Percentiles rank a stretch among this genome's conserved stretches.
These are phyloP conservation scores for Beris morrisii DNA, from an alignment of 2,888 invertebrate genomes.

Conservation along the genomic window DNA sequence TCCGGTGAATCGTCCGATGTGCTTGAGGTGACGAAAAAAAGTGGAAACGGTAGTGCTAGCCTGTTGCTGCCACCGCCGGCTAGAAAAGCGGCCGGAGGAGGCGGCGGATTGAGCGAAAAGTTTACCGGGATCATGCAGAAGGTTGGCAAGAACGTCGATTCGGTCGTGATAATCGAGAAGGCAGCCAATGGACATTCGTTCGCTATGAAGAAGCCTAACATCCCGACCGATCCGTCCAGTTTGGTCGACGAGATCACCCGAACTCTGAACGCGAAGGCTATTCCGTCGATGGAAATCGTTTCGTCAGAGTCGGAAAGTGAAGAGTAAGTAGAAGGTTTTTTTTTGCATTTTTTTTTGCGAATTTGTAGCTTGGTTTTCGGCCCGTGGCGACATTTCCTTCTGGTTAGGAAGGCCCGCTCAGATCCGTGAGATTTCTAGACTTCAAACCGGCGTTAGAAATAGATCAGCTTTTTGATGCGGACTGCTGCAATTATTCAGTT, in stretches of 20 bases:
- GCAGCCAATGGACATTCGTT: conserved; percentile 48
- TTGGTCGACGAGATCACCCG: conserved; percentile 59
- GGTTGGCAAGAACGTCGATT: conserved; percentile 46
- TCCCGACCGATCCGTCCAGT: conserved; percentile 57
- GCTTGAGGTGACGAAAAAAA: conserved; percentile 53
- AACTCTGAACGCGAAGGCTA: conserved; percentile 53
- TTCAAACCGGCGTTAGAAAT: too few relatives aligned
- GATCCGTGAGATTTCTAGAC: too few relatives aligned
- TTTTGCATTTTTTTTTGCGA: too few relatives aligned
- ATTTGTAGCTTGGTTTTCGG: too few relatives aligned
- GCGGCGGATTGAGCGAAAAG: conserved; percentile 45
- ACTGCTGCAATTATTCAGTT: too few relatives aligned
- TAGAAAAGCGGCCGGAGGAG: conserved; percentile 9
- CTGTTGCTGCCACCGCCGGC: not conserved
- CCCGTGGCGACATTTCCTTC: too few relatives aligned
- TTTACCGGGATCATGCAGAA: conserved; percentile 54
- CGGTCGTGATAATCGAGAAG: conserved; percentile 43
- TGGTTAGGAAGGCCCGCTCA: too few relatives aligned
- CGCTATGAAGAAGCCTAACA: conserved; percentile 47
- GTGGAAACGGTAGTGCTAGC: not conserved
- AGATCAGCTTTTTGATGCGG: too few relatives aligned
- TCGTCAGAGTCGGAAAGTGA: conserved; percentile 71
- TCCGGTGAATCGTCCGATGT: conserved; percentile 51
- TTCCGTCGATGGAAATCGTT: conserved; percentile 62
- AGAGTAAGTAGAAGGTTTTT: conserved; percentile 48